phyloP scores from a whole-genome alignment of 2,113 vertebrate species.

The Phocoena phocoena region DNA sequence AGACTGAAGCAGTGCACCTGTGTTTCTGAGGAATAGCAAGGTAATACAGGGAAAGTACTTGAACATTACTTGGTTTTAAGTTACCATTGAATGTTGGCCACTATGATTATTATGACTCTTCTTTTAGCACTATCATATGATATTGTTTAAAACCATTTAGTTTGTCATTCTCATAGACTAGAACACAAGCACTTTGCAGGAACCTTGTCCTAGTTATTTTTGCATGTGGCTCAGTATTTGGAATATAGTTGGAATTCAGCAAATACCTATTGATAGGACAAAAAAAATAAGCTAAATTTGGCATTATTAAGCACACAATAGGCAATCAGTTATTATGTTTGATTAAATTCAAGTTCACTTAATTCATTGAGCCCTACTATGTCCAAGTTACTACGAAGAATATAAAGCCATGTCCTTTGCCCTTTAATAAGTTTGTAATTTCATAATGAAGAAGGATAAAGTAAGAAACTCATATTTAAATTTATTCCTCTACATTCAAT shows the following conservation, averaged over 20 bases:
- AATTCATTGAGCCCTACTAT: background rate
- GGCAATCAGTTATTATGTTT: background rate
- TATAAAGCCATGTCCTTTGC: background rate
- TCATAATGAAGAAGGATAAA: background rate
- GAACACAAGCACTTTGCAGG: background rate
- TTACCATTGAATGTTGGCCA: background rate
- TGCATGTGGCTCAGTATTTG: background rate
- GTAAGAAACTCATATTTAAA: background rate
- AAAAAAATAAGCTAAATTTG: conserved; percentile 21
- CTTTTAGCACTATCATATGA: background rate
- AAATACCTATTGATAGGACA: background rate
- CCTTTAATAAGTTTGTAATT: conserved; percentile 27
- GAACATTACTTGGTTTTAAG: background rate
- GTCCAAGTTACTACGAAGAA: background rate
- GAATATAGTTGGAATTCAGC: background rate
- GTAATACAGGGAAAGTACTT: background rate
- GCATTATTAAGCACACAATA: background rate
- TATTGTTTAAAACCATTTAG: background rate
- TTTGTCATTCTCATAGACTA: background rate
- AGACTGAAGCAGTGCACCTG: background rate
- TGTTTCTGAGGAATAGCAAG: background rate
- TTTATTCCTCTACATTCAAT: background rate
- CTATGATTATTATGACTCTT: background rate
- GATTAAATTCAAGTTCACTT: background rate
- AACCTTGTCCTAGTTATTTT: background rate